phyloP scores from a whole-genome alignment of 2,113 vertebrate genomes.

The Burhinus bistriatus region DNA sequence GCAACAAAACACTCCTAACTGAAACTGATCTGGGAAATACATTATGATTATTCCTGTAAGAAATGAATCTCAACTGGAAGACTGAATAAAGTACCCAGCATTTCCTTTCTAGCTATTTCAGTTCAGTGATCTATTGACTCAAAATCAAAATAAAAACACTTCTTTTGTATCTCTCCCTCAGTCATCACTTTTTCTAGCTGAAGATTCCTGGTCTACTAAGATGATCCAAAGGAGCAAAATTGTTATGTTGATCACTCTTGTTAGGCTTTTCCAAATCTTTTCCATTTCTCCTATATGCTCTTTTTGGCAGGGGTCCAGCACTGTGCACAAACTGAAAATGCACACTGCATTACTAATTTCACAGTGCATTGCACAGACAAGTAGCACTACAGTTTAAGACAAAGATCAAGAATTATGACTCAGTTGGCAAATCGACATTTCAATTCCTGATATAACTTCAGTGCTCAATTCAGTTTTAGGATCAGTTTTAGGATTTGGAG shows the following conservation, averaged over 20 bases:
- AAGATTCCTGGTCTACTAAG: background rate
- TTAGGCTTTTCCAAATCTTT: background rate
- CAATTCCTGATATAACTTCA: background rate
- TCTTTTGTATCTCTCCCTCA: background rate
- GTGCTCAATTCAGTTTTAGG: background rate
- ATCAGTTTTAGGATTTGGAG: background rate
- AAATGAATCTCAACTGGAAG: background rate
- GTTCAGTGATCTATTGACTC: background rate
- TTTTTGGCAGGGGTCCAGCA: background rate
- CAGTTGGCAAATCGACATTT: background rate
- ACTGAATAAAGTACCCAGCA: background rate
- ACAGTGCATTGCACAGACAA: background rate
- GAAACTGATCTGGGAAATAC: background rate
- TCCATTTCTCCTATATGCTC: background rate
- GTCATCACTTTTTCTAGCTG: background rate
- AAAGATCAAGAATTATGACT: background rate
- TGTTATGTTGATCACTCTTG: background rate
- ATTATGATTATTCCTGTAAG: background rate
- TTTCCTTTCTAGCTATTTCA: background rate
- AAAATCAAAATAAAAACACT: background rate
- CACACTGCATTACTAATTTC: background rate
- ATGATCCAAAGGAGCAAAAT: background rate
- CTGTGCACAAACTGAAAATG: background rate
- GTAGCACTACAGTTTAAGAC: background rate
- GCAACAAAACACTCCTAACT: background rate